Evolutionary conservation across 2,797 vertebrate species (phyloP).

Genomic region (Salmo trutta): DNA sequence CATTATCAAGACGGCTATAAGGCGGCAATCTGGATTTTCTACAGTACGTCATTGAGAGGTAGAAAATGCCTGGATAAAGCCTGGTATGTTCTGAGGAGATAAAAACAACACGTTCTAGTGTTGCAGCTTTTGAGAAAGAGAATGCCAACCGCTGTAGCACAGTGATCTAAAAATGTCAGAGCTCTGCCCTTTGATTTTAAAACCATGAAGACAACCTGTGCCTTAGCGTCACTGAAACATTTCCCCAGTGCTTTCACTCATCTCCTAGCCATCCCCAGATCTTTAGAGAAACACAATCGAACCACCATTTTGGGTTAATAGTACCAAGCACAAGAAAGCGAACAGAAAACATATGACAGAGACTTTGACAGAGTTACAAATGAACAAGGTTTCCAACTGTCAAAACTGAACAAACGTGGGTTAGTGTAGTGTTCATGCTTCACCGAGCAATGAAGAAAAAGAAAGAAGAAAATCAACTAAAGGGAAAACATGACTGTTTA

Average conservation of each 20-base stretch:
- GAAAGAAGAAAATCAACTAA: conserved; percentile 10
- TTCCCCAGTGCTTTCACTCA: conserved; percentile 17
- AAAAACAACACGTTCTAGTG: conserved; percentile 31
- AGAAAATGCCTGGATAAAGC: background rate
- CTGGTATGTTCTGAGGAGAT: background rate
- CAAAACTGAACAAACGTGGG: conserved; percentile 57
- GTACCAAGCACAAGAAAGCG: conserved; percentile 55
- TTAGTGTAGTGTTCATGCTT: conserved; percentile 75
- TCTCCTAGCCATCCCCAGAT: conserved; percentile 21
- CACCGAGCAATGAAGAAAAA: conserved; percentile 49
- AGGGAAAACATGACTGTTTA: conserved; percentile 31
- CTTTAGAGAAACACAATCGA: conserved; percentile 3
- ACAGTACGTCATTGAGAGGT: background rate
- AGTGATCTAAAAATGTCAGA: conserved; percentile 43
- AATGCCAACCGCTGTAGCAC: conserved; percentile 19
- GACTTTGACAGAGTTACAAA: conserved; percentile 45
- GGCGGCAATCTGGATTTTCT: background rate
- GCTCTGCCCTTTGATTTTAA: conserved; percentile 17
- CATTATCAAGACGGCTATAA: background rate
- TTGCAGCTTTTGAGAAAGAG: conserved; percentile 19
- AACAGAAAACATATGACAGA: conserved; percentile 28
- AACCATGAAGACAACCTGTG: conserved; percentile 37
- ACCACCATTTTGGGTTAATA: conserved; percentile 23
- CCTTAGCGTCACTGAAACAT: conserved; percentile 41
- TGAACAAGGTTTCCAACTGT: conserved; percentile 59